phyloP scores from a whole-genome alignment of 2,888 invertebrate genomes.

The Callosobruchus maculatus region DNA sequence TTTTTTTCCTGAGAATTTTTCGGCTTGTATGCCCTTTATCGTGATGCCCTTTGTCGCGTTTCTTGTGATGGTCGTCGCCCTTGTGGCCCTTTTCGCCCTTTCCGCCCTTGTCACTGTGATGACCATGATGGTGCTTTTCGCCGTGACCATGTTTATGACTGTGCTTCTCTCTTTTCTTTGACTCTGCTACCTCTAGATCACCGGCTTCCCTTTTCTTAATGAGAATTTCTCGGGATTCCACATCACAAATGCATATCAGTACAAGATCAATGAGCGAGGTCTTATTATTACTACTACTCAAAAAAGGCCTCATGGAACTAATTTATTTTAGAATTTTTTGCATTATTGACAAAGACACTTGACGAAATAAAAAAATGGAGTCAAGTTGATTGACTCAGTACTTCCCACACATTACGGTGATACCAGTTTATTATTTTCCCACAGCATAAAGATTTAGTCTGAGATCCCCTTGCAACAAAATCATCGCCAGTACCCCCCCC shows the following conservation, averaged over 20 bases:
- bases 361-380: too few relatives aligned
- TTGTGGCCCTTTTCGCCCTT: conserved; percentile 65
- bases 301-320: background rate
- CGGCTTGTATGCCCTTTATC: too few relatives aligned
- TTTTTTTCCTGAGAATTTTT: conserved; percentile 30
- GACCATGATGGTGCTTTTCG: conserved; percentile 46
- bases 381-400: too few relatives aligned
- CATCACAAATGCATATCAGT: conserved; percentile 30
- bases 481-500: too few relatives aligned
- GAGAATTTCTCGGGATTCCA: conserved; percentile 48
- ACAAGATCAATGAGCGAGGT: background rate
- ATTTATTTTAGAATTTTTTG: too few relatives aligned
- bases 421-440: too few relatives aligned
- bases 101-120: conserved; percentile 55
- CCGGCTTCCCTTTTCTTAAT: conserved; percentile 43
- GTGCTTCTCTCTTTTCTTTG: conserved; percentile 49
- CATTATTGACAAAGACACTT: too few relatives aligned
- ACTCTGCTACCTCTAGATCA: conserved; percentile 55
- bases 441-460: too few relatives aligned
- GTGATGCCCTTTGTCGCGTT: conserved; percentile 63
- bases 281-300: too few relatives aligned
- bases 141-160: conserved; percentile 55
- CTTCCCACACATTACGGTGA: too few relatives aligned
- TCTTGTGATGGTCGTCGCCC: conserved; percentile 60
- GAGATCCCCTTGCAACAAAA: too few relatives aligned